Evolutionary conservation across 2,113 vertebrate genomes (phyloP).

Genomic region (Pogona vitticeps): DNA sequence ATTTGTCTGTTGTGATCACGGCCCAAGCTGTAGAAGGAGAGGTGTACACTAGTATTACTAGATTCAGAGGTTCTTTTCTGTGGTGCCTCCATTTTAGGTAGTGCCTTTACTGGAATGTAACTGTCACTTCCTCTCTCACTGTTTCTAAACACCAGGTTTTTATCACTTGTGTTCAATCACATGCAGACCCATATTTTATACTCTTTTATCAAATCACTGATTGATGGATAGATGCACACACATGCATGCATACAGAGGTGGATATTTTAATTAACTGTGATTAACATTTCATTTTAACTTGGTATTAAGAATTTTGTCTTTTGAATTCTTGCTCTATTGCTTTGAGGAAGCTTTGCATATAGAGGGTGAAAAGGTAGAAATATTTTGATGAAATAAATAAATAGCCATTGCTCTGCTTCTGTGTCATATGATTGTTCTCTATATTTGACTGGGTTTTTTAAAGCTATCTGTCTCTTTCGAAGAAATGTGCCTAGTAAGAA

Average conservation of each 20-base stretch:
- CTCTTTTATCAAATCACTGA: too few relatives aligned
- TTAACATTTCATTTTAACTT: too few relatives aligned
- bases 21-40: neutral
- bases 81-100: neutral
- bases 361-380: neutral
- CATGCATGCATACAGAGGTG: neutral
- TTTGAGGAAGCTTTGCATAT: neutral
- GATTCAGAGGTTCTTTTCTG: neutral
- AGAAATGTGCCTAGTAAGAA: constrained; percentile 12
- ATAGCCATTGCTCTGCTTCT: neutral
- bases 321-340: neutral
- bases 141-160: neutral
- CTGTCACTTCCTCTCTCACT: neutral
- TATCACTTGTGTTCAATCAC: neutral
- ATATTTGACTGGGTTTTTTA: neutral
- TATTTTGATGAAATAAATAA: neutral
- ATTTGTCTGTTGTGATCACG: too few relatives aligned
- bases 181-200: neutral
- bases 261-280: neutral
- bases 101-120: neutral
- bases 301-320: neutral
- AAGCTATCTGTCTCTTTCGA: constrained; percentile 26
- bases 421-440: neutral
- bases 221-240: too few relatives aligned
- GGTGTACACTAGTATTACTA: neutral